Evolutionary conservation across 2,888 invertebrate genomes (phyloP), one percentile per base, ranked within the genome.

Genomic region (Drosophila tanythrix): DNA sequence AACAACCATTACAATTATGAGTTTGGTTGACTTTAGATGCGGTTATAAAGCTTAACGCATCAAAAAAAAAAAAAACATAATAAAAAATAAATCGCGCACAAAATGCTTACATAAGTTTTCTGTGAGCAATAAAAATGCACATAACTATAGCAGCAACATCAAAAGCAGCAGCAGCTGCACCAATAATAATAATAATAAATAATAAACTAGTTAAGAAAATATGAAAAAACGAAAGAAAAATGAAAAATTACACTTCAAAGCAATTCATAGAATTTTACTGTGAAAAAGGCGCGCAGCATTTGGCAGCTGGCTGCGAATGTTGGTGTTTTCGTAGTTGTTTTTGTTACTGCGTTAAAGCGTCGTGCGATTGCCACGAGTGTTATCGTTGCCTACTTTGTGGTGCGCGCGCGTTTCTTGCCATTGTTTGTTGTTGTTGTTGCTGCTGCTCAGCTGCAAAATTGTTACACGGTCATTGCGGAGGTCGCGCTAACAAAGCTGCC

Each of bases 401-500:
- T 74, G 79, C 82, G 83, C 81, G 88, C 88, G 87, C 89, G 82
- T 86, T 88, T 86, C 76, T 87, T 78, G 68, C 56, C 59, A 68
- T 66, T 78, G 77, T 61, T 66, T 79, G 72, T 56, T 50, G 31
- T 55, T 70, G 55, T 55, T 69, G 63, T 8, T 57, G 58, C 62
- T 77, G 67, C 46, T 60, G 52, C 61, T 73, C 64, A 67, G 74
- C 78, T 81, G 88, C 86, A 76, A 86, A 86, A 86, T 86, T 86
- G 90, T 89, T 88, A 90, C 90, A 86, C 86, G 86, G 86, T 76
- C 86, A 86, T 86, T 89, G 86, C 79, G 90, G 90, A 89, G 88
- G 90, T 83, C 89, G 89, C 76, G 62, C 87, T 66, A 83, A 74
- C 70, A 82, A 82, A 70, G 84, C 77, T 76, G 73, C 72, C 87